Percentiles rank a stretch among this genome's conserved stretches.
Conservation (phyloP, 2,888 invertebrate species). For the Drosophila gaucha region DNA sequence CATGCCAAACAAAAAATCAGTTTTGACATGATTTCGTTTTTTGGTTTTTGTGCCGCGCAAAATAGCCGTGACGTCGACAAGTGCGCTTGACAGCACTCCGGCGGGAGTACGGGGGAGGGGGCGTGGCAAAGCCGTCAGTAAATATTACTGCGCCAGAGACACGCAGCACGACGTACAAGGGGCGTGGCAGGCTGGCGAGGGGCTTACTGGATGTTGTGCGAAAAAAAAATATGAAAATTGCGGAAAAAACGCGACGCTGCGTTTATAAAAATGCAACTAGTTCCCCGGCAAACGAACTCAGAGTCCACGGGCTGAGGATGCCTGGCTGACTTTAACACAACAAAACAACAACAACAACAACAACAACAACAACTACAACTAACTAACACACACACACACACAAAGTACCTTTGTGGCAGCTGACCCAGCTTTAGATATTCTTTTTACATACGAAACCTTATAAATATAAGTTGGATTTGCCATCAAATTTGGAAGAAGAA, state of each 20-base stretch:
- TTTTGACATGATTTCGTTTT: constrained; percentile 69
- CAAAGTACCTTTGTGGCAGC: not conserved
- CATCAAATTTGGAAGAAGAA: constrained; percentile 20
- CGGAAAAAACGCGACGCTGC: constrained; percentile 53
- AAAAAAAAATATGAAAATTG: constrained; percentile 50
- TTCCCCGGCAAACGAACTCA: constrained; percentile 47
- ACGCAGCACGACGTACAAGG: constrained; percentile 37
- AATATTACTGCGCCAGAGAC: constrained; percentile 64
- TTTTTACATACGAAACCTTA: constrained; percentile 43
- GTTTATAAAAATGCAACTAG: constrained; percentile 77
- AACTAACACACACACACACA: constrained; percentile 30
- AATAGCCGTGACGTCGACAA: constrained; percentile 78
- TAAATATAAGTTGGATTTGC: constrained; percentile 18
- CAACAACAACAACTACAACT: constrained; percentile 12
- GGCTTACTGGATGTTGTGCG: constrained; percentile 26
- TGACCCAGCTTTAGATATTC: constrained; percentile 11
- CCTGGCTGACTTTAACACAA: constrained; percentile 41
- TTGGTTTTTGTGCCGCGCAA: constrained; percentile 58
- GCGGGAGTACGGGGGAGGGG: constrained; percentile 18
- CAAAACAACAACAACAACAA: constrained; percentile 14
- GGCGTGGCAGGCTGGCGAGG: not conserved
- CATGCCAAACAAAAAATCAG: constrained; percentile 52
- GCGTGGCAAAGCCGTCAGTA: constrained; percentile 56
- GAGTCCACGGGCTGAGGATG: constrained; percentile 44
- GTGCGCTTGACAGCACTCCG: constrained; percentile 75